Percentiles rank a stretch among this genome's conserved stretches.
Conservation (phyloP, 2,113 vertebrate species). For the Hemiprocne comata region DNA sequence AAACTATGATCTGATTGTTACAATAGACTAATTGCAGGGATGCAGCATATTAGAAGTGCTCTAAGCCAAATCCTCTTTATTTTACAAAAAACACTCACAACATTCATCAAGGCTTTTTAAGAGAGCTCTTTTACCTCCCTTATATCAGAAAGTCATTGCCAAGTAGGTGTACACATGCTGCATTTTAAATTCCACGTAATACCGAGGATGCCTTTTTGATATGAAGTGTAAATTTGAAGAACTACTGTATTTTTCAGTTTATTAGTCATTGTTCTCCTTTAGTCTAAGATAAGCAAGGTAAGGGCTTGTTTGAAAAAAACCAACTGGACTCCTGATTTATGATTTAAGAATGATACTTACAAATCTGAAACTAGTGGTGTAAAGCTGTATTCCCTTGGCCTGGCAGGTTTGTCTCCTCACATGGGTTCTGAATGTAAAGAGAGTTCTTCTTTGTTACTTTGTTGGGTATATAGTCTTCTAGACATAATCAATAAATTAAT, state of each 20-base stretch:
- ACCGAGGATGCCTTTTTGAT: not conserved
- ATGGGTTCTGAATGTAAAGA: not conserved
- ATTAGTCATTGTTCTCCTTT: not conserved
- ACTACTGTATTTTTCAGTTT: not conserved
- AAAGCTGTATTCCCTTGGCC: not conserved
- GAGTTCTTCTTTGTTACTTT: not conserved
- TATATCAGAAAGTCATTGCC: not conserved
- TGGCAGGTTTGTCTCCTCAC: not conserved
- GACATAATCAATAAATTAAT: not conserved
- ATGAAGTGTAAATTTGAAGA: not conserved
- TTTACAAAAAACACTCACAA: not conserved
- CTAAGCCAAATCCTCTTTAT: not conserved
- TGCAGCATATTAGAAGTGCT: not conserved
- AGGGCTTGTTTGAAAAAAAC: not conserved
- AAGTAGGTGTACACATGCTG: not conserved
- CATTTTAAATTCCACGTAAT: not conserved
- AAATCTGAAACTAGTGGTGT: not conserved
- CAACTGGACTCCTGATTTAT: not conserved
- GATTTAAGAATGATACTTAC: not conserved
- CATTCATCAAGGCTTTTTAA: not conserved
- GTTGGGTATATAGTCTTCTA: not conserved
- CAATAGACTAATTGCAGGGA: not conserved
- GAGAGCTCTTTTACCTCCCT: not conserved
- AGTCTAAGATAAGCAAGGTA: not conserved
- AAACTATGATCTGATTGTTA: not conserved